Evolutionary conservation across 2,113 vertebrate species (phyloP).

Genomic region (Oryzias curvinotus): DNA sequence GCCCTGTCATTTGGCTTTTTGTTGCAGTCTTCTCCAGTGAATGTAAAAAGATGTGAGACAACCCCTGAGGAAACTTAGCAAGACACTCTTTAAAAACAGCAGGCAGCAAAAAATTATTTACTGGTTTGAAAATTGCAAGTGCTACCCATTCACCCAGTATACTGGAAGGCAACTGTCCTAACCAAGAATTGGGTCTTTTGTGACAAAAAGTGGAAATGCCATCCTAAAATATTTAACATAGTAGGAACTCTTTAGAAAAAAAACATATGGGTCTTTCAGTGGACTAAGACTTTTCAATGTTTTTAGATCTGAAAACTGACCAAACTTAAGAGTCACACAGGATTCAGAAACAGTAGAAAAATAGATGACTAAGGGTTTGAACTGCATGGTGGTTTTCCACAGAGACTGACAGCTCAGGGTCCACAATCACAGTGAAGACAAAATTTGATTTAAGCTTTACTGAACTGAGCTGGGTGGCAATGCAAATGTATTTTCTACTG

Average conservation of each 20-base stretch:
- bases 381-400: neutral
- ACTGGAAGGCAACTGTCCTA: neutral
- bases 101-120: slow-evolving; percentile 47
- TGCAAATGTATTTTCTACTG: neutral
- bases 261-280: neutral
- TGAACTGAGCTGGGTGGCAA: neutral
- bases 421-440: neutral
- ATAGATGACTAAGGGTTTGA: neutral
- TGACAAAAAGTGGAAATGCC: neutral
- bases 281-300: neutral
- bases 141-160: slow-evolving; percentile 16
- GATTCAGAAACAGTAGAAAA: no score
- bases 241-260: no score
- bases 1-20: slow-evolving; percentile 36
- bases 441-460: neutral
- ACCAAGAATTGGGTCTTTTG: neutral
- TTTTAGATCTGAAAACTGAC: no score
- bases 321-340: no score
- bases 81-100: slow-evolving; percentile 28
- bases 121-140: slow-evolving; percentile 17
- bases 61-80: slow-evolving; percentile 28
- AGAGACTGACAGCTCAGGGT: neutral
- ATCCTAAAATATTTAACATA: neutral
- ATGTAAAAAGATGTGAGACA: slow-evolving; percentile 28
- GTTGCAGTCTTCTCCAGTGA: slow-evolving; percentile 13